Base-by-base conservation (phyloP, 2,113 vertebrate genomes). In the Cavia porcellus region DNA sequence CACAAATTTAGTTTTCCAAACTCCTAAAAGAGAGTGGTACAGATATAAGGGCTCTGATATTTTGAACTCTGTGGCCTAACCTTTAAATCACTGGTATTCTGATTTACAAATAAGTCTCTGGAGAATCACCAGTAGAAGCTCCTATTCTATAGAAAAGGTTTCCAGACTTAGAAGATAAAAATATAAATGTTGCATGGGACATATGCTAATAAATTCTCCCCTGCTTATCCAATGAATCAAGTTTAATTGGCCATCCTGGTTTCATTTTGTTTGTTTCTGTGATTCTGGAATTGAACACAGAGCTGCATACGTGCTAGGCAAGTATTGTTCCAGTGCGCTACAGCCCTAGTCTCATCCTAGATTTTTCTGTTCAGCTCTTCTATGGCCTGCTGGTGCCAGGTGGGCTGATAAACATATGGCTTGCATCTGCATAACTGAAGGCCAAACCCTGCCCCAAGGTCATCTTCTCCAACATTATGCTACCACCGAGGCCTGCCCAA, bases 131-230 rank as follows among this genome's bases (percentile, higher is more conserved):
- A 82, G 32, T 24, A 50, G 90, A 94, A 79, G 1, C 17, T 83
- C 79, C 45, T 61, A 61, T 35, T 20, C 72, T 52, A 80, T 35
- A 52, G 35, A 47, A 12, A 83, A 17, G 64, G 50, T 92, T 85
- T 77, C n/a, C 83, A 90, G 68, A 75, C 64, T 42, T 81, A 82
- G 38, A 28, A 94, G 94, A 96, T 80, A 68, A 68, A 89, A 55
- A 75, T 62, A 80, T 3, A 89, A 66, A 52, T 14, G 32, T 24
- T 86, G 7, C 3, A 45, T 2, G 32, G 24, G 8, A 85, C 47
- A 47, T 81, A 82, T 3, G 52, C 59, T 66, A 82, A 89, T 90
- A 88, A 88, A 86, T 10, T 66, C 66, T 55, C 92, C 22, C 19
- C 59, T 81, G 28, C 38, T 87, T 62, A 75, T 42, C 79, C 92